Conservation (phyloP, 2,888 invertebrate species). For the Caenorhabditis imperialis region DNA sequence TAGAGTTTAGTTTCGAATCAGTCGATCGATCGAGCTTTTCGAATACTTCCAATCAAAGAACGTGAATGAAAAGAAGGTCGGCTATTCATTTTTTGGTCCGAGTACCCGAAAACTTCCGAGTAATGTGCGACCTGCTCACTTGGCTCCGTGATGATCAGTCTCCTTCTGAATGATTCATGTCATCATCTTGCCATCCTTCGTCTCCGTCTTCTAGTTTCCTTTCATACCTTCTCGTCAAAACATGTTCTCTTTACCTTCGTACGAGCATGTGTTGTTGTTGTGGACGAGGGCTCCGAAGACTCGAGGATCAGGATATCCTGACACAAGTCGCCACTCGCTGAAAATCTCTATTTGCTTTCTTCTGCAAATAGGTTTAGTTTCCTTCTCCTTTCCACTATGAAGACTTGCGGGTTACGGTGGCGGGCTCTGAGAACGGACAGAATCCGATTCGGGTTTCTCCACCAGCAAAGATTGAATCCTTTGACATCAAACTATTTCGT, state of each 20-base stretch:
- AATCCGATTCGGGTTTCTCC: no score
- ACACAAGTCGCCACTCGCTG: neutral
- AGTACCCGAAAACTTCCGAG: no score
- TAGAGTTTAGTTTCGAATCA: no score
- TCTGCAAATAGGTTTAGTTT: neutral
- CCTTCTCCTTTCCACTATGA: no score
- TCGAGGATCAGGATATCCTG: conserved; percentile 22
- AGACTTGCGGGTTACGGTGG: no score
- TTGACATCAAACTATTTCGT: neutral
- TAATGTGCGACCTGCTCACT: conserved; percentile 9
- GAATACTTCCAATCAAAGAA: no score
- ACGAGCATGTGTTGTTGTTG: conserved; percentile 16
- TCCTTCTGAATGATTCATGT: conserved; percentile 7
- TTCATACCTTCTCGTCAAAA: conserved; percentile 13
- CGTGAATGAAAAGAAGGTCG: no score
- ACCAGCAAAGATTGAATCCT: neutral
- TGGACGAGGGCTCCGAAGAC: neutral
- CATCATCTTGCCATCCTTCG: conserved; percentile 1
- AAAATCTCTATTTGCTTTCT: conserved; percentile 9
- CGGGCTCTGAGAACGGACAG: no score
- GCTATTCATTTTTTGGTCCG: conserved; percentile 7
- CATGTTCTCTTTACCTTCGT: neutral
- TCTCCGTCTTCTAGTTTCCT: conserved; percentile 1
- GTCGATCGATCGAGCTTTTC: no score
- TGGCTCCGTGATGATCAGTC: neutral